Evolutionary conservation across 2,113 vertebrate species (phyloP).

Genomic region (Bubo scandiacus): DNA sequence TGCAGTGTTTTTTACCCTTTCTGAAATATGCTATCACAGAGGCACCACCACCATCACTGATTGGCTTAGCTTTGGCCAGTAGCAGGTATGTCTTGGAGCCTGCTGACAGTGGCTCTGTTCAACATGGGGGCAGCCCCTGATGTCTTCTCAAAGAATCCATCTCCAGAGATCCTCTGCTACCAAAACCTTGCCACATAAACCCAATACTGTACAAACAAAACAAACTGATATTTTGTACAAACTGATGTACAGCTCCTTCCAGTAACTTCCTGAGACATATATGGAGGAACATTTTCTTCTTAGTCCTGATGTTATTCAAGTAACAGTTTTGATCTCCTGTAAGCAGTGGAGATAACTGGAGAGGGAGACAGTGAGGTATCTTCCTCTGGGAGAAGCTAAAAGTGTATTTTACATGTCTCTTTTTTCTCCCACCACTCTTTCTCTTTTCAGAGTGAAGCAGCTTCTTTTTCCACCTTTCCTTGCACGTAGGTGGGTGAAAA

Average conservation of each 20-base stretch:
- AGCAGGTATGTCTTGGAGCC: not conserved
- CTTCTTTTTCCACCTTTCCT: not conserved
- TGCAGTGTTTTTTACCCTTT: not conserved
- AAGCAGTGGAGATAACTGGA: not conserved
- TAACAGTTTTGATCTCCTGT: not conserved
- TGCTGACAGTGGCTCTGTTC: not conserved
- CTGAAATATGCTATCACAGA: not conserved
- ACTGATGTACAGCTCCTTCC: not conserved
- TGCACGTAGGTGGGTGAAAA: not conserved
- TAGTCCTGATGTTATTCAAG: not conserved
- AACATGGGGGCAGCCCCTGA: no score
- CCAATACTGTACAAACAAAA: not conserved
- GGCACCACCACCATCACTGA: no score
- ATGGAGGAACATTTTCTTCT: not conserved
- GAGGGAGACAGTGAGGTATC: not conserved
- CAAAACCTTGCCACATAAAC: not conserved
- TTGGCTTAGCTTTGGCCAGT: not conserved
- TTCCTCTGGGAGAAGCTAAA: not conserved
- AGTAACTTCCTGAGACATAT: not conserved
- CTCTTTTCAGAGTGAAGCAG: not conserved
- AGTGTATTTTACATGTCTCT: not conserved
- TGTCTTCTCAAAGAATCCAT: not conserved
- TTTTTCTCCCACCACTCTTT: not conserved
- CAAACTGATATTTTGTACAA: not conserved
- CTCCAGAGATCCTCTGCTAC: not conserved